Base-by-base conservation (phyloP, 2,113 vertebrate genomes). In the Caloenas nicobarica region DNA sequence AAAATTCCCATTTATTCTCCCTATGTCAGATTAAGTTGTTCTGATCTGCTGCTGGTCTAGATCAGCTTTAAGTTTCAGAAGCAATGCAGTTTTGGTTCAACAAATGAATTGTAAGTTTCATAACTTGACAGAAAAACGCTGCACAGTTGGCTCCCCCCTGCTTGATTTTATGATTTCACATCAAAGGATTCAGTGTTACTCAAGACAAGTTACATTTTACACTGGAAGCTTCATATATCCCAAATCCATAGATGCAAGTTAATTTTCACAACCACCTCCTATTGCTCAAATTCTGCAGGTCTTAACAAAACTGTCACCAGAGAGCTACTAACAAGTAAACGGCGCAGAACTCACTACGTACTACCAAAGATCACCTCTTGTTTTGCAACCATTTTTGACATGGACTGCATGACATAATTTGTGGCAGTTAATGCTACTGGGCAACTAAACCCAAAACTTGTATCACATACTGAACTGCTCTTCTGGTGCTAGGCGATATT, bases 1-100 rank as follows among this genome's bases (percentile, higher is more conserved):
- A 97, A 97, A 96, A 95, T 96, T 97, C 74, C 93, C 93, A 96
- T 97, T 97, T 97, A 92, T 85, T 96, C 91, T 92, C 96, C 84
- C 64, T 89, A 62, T 81, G 87, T 92, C 91, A 94, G 96, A 96
- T 95, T 88, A 95, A 76, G n/a, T 92, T 89, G 60, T 73, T 77
- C 74, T 54, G 91, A 97, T 94, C 94, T 93, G 73, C 87, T 93
- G 82, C 89, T 88, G 65, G 83, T 90, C 71, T 95, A 64, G 76
- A 96, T 86, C 85, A 88, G 79, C 81, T 95, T 42, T 81, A 88
- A 96, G 66, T 89, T 96, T 96, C 34, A 87, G 91, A 97, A 96
- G 79, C 86, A 91, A 87, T 62, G 79, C 94, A 77, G 85, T 94
- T 97, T 91, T 95, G 91, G 91, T 93, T 94, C 76, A 84, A 89